A percentile compares a stretch with the other conserved stretches of the same genome.
These are phyloP conservation scores for Takifugu flavidus DNA, from an alignment of 2,113 vertebrate genomes.

Conservation along the genomic window DNA sequence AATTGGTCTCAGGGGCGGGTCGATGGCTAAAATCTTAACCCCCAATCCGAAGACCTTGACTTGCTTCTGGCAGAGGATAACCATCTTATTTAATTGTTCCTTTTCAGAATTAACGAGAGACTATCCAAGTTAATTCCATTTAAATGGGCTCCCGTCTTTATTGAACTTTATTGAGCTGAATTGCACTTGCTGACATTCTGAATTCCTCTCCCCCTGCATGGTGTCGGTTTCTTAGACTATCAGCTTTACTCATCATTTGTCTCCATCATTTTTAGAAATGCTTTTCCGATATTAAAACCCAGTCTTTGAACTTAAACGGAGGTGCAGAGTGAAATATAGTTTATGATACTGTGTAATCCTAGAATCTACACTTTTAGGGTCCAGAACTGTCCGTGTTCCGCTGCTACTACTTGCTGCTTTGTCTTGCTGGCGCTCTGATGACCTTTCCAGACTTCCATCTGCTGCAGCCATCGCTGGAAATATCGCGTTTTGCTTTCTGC, in stretches of 20 bases:
- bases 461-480: constrained; percentile 55
- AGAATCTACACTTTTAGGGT: constrained; percentile 43
- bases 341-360: constrained; percentile 53
- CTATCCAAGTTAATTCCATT: constrained; percentile 15
- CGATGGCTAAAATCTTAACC: constrained; percentile 58
- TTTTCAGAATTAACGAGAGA: constrained; percentile 34
- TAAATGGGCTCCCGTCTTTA: constrained; percentile 36
- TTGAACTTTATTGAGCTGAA: constrained; percentile 39
- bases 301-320: constrained; percentile 43
- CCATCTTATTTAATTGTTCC: constrained; percentile 50
- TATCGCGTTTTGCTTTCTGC: constrained; percentile 32
- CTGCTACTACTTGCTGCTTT: constrained; percentile 26
- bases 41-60: constrained; percentile 6
- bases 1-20: constrained; percentile 59
- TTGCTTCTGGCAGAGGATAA: constrained; percentile 32
- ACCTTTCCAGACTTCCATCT: constrained; percentile 71
- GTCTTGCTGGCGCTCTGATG: constrained; percentile 34
- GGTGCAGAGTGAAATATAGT: constrained; percentile 48
- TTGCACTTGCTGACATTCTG: constrained; percentile 42
- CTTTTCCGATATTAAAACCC: constrained; percentile 57
- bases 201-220: constrained; percentile 41
- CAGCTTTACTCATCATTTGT: constrained; percentile 38
- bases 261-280: constrained; percentile 28
- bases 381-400: constrained; percentile 17
- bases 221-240: constrained; percentile 30